A percentile compares a stretch with the other conserved stretches of the same genome.
These are phyloP conservation scores for Paramormyrops hopkinsi DNA, from an alignment of 2,797 vertebrate genomes.

Conservation along the genomic window DNA sequence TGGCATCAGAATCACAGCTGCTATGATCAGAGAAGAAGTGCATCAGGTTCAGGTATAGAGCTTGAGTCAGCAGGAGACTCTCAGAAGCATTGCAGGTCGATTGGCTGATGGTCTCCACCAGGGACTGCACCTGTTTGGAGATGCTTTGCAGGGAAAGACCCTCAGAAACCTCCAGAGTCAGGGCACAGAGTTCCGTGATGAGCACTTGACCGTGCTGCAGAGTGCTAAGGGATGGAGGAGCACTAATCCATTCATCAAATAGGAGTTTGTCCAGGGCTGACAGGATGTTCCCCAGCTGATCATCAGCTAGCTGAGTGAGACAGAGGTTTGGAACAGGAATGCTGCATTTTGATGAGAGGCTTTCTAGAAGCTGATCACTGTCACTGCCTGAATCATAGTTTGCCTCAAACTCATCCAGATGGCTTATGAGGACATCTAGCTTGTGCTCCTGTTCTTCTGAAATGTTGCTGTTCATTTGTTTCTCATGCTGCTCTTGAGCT, in stretches of 20 bases:
- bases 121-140: background rate
- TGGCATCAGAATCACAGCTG: background rate
- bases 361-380: background rate
- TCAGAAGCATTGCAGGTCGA: background rate
- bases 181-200: background rate
- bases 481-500: background rate
- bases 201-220: background rate
- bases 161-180: background rate
- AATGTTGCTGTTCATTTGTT: background rate
- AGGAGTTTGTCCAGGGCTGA: constrained; percentile 16
- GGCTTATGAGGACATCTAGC: background rate
- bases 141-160: background rate
- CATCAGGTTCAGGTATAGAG: constrained; percentile 22
- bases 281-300: constrained; percentile 9
- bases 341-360: background rate
- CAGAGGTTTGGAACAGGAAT: background rate
- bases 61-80: constrained; percentile 20
- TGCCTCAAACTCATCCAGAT: background rate
- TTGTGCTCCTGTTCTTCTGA: background rate
- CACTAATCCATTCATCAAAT: constrained; percentile 8
- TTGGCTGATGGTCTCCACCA: background rate
- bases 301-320: background rate
- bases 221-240: background rate
- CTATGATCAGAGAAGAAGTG: background rate
- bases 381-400: background rate